Conservation (phyloP, 2,113 vertebrate species). For the Passer domesticus region DNA sequence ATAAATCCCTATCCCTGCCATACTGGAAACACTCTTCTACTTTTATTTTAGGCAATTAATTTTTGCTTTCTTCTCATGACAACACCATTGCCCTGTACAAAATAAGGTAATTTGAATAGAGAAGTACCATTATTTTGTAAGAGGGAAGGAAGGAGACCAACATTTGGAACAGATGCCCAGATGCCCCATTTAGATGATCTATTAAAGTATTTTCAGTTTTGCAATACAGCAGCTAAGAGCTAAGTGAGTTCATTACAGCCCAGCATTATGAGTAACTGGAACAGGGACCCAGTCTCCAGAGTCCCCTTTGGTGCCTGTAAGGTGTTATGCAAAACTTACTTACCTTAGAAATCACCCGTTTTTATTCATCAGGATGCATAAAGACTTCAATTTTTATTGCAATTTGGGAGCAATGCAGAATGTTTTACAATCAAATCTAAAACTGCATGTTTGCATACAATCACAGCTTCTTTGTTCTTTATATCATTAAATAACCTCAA, state of each 20-base stretch:
- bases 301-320: not conserved
- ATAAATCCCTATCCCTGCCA: not conserved
- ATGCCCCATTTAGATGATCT: not conserved
- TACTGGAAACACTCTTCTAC: not conserved
- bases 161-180: not conserved
- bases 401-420: not conserved
- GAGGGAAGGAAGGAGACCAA: not conserved
- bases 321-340: not conserved
- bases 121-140: not conserved
- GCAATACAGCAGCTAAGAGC: not conserved
- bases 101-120: not conserved
- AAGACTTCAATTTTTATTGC: not conserved
- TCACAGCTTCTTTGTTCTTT: not conserved
- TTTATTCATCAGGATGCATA: not conserved
- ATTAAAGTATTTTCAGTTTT: conserved; percentile 10
- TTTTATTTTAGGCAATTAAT: not conserved
- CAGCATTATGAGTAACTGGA: not conserved
- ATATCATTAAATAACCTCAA: not conserved
- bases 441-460: not conserved
- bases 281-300: not conserved
- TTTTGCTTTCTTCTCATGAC: not conserved
- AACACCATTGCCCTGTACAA: not conserved
- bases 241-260: not conserved
- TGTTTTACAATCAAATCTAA: not conserved
- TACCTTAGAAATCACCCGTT: not conserved